Evolutionary conservation across 2,888 invertebrate genomes (phyloP).

Genomic region (Monopis laevigella): DNA sequence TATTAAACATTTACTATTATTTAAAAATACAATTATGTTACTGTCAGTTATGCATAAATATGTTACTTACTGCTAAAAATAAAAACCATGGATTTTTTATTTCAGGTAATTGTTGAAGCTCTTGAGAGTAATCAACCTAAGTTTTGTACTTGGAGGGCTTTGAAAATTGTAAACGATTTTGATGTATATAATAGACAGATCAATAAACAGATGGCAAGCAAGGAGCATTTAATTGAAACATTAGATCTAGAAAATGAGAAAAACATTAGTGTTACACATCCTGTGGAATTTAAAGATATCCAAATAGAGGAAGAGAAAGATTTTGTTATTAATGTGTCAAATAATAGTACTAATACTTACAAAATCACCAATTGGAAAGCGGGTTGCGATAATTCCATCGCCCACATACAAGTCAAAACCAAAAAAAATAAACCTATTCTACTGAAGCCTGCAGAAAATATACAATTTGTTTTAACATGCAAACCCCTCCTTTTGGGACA

Average conservation of each 20-base stretch:
- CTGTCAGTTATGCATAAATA: too few relatives aligned
- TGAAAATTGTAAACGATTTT: conserved; percentile 27
- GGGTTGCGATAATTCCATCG: conserved; percentile 54
- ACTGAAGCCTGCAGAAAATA: conserved; percentile 44
- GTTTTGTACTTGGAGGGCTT: conserved; percentile 69
- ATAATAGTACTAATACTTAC: conserved; percentile 51
- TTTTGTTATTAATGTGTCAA: conserved; percentile 35
- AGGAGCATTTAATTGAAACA: too few relatives aligned
- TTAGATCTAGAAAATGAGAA: conserved; percentile 46
- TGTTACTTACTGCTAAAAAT: too few relatives aligned
- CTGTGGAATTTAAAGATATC: conserved; percentile 50
- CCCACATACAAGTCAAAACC: conserved; percentile 59
- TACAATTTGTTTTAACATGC: conserved; percentile 58
- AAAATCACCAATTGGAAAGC: conserved; percentile 59
- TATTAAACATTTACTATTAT: too few relatives aligned
- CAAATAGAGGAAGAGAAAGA: conserved; percentile 36
- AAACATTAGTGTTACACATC: conserved; percentile 63
- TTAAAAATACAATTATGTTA: too few relatives aligned
- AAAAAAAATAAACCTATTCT: conserved; percentile 31
- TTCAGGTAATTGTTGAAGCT: conserved; percentile 68
- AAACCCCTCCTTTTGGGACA: conserved; percentile 68
- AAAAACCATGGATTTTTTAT: conserved; percentile 15
- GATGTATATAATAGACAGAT: conserved; percentile 33
- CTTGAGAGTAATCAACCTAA: conserved; percentile 76
- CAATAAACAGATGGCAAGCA: too few relatives aligned